Evolutionary conservation across 2,113 vertebrate genomes (phyloP), one percentile per base, ranked within the genome.

Genomic region (cattle (Bos taurus)): DNA sequence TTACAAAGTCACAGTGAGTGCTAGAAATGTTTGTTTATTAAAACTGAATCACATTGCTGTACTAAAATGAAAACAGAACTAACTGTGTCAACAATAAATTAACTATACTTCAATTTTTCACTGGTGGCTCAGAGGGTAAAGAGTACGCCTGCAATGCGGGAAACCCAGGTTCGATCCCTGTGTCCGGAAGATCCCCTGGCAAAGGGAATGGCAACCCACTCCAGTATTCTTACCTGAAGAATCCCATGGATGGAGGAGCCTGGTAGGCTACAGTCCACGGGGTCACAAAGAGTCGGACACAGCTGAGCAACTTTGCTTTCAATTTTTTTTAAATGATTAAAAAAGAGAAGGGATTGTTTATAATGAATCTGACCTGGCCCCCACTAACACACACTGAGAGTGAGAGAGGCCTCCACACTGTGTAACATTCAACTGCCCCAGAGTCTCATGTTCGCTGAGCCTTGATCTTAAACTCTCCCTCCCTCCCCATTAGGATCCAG

Each of bases 381-480:
- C 15, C 12, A 8, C 6, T 28, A 40, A 36, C 33, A n/a, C 21
- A 28, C 43, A 71, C 1, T n/a, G 40, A 84, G 48, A 92, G 1
- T n/a, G 5, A 6, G 10, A 3, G 6, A 19, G 33, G 2, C 4
- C 11, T 26, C 43, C 19, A 2, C 3, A 1, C 16, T 46, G 2
- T 30, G 13, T 25, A 19, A 43, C 28, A 56, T 1, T 59, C 28
- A 21, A 43, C 25, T 54, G 21, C 19, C 77, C 43, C 21, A 40
- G 52, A 83, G 10, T 59, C 62, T 83, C 3, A 57, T 2, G 12
- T 33, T 64, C 2, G 0, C 7, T 88, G 46, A 87, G 33, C 3
- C 43, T 88, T 48, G 46, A 1, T 30, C 28, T 36, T 28, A 28
- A 86, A 14, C 36, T 40, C 67, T 59, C 0, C 4, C 12, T 86